Percentiles rank a stretch among this genome's conserved stretches.
Conservation (phyloP, 2,113 vertebrate species). For the Sardina pilchardus region DNA sequence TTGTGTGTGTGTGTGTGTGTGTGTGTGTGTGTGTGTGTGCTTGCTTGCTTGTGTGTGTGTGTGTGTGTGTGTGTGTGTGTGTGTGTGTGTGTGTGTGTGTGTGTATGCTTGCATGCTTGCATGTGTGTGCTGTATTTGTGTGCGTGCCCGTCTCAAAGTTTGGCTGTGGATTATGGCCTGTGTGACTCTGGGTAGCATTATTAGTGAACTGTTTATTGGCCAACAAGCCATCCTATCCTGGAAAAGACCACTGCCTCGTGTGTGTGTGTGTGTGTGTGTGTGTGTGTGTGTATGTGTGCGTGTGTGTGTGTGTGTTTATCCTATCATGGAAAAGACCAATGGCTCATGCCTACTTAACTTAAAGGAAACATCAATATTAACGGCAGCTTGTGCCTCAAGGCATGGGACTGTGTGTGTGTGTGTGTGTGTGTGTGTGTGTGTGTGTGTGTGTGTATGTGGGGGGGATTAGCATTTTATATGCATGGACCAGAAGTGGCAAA, state of each 20-base stretch:
- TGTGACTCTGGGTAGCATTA: neutral
- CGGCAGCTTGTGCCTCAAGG: neutral
- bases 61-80: too few species aligned
- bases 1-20: too few species aligned
- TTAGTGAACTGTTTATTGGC: constrained; percentile 2
- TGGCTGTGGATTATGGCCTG: neutral
- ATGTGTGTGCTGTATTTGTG: neutral
- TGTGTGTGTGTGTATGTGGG: neutral
- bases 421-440: neutral
- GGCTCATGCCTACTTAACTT: constrained; percentile 6
- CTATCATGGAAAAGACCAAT: neutral
- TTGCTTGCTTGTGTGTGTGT: neutral
- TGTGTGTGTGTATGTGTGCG: neutral
- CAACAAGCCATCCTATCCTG: neutral
- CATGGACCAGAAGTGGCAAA: neutral
- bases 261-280: constrained; percentile 15
- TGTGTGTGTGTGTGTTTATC: neutral
- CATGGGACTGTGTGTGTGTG: neutral
- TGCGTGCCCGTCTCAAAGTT: neutral
- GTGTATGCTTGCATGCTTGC: too few species aligned
- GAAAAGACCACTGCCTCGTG: neutral
- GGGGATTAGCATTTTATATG: neutral
- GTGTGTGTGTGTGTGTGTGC: neutral
- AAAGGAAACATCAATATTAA: constrained; percentile 23
- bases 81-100: too few species aligned